Percentiles rank a stretch among this genome's conserved stretches.
Evolutionary conservation across 1,140 invertebrate genomes (phyloP).

Genomic region (Parapsyche elsis): DNA sequence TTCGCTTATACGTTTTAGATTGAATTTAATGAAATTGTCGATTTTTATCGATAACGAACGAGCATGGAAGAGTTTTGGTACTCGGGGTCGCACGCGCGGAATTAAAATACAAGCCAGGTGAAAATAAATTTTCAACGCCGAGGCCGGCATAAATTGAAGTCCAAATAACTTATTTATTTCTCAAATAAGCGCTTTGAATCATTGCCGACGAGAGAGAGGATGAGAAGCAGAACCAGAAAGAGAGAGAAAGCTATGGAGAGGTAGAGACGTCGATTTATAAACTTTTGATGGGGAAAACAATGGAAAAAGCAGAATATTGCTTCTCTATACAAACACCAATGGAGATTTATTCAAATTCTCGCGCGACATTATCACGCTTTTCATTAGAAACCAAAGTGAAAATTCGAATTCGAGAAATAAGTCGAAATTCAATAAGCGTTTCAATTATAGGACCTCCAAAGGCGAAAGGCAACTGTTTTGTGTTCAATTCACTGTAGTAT

Average conservation of each 20-base stretch:
- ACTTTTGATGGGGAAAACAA: constrained; percentile 50
- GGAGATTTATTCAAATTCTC: constrained; percentile 55
- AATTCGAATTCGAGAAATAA: constrained; percentile 48
- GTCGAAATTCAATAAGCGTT: constrained; percentile 50
- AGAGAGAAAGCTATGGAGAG: background rate
- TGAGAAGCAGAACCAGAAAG: background rate
- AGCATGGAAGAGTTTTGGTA: background rate
- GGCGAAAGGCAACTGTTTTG: constrained; percentile 8
- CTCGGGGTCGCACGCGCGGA: background rate
- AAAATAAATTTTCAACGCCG: constrained; percentile 26
- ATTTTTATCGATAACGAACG: too few species aligned
- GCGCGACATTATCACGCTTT: constrained; percentile 52
- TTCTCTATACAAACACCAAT: constrained; percentile 45
- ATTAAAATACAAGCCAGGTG: constrained; percentile 26
- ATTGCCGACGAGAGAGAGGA: background rate
- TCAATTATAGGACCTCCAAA: constrained; percentile 9
- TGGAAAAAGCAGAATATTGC: constrained; percentile 49
- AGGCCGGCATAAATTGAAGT: constrained; percentile 10
- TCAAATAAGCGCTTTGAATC: constrained; percentile 34
- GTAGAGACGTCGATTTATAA: constrained; percentile 48
- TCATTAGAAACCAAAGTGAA: constrained; percentile 52
- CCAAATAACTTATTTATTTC: constrained; percentile 31
- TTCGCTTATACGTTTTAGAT: too few species aligned
- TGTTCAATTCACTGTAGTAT: background rate
- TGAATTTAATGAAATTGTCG: too few species aligned